Evolutionary conservation across 2,113 vertebrate species (phyloP).

Genomic region (Percina caprodes): DNA sequence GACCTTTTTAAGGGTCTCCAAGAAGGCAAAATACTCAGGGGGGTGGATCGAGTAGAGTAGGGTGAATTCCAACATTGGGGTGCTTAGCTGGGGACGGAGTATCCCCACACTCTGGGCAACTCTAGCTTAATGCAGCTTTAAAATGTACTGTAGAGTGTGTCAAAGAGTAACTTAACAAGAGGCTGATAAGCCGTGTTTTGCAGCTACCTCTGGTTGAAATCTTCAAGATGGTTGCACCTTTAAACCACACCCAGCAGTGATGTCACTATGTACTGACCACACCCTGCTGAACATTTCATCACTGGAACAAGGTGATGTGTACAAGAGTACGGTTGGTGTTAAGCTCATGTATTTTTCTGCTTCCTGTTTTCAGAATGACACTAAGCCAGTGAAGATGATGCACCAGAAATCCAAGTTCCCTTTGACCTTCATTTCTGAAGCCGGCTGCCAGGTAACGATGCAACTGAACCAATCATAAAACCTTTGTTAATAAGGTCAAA

Average conservation of each 20-base stretch:
- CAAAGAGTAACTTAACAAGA: too few species aligned
- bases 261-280: background rate
- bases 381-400: slow-evolving; percentile 93
- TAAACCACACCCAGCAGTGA: background rate
- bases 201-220: background rate
- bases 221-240: background rate
- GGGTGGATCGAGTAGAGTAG: too few species aligned
- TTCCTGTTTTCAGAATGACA: slow-evolving; percentile 83
- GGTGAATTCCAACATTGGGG: too few species aligned
- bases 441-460: slow-evolving; percentile 74
- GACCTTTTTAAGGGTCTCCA: too few species aligned
- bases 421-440: slow-evolving; percentile 84
- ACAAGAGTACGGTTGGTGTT: background rate
- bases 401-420: slow-evolving; percentile 86
- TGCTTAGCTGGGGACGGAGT: too few species aligned
- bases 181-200: too few species aligned
- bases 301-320: too few species aligned
- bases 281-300: background rate
- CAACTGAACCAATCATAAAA: background rate
- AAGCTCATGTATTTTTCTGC: background rate
- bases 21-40: too few species aligned
- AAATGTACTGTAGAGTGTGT: too few species aligned
- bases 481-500: background rate
- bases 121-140: too few species aligned
- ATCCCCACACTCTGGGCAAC: too few species aligned